phyloP scores from a whole-genome alignment of 2,797 vertebrate species.

The Periparus ater region DNA sequence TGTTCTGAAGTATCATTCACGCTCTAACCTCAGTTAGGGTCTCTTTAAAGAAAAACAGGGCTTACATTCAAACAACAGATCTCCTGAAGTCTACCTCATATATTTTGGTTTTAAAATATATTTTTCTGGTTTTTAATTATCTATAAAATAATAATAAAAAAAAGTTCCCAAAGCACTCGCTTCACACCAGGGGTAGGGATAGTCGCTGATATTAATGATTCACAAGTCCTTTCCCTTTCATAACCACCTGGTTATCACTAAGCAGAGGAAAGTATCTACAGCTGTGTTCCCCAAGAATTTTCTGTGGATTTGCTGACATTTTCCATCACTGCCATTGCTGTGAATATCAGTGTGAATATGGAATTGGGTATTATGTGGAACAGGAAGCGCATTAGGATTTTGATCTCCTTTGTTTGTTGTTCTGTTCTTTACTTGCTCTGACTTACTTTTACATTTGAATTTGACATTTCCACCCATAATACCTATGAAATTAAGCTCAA shows the following conservation, averaged over 20 bases:
- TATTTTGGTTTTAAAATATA: background rate
- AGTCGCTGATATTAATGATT: background rate
- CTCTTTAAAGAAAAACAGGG: background rate
- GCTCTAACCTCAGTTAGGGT: background rate
- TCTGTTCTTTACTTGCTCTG: background rate
- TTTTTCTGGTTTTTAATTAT: background rate
- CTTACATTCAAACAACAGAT: background rate
- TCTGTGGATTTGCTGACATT: background rate
- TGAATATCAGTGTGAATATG: background rate
- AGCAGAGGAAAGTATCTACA: background rate
- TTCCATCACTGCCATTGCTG: background rate
- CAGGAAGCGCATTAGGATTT: background rate
- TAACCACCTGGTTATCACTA: background rate
- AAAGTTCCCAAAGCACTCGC: fast-evolving
- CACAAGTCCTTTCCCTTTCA: background rate
- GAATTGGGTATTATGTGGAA: background rate
- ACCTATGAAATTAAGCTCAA: background rate
- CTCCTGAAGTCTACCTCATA: background rate
- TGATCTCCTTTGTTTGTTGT: background rate
- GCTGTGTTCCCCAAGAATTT: background rate
- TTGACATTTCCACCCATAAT: background rate
- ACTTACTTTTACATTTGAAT: background rate
- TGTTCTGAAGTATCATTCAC: background rate
- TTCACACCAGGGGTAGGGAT: background rate
- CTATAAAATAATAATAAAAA: background rate